Percentiles rank a stretch among this genome's conserved stretches.
Evolutionary conservation across 1,140 invertebrate genomes (phyloP).

Genomic region (Procambarus virginalis): DNA sequence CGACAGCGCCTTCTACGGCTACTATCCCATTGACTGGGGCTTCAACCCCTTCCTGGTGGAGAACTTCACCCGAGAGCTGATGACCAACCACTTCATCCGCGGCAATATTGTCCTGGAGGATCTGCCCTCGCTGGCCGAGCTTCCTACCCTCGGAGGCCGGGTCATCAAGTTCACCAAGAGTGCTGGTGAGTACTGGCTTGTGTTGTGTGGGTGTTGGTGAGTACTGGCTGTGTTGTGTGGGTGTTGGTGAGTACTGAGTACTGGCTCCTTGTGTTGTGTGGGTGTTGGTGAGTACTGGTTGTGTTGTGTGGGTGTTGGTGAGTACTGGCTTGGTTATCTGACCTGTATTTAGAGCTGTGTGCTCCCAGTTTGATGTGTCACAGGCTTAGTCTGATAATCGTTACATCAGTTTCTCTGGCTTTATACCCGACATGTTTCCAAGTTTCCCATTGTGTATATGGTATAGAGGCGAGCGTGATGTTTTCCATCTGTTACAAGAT

Average conservation of each 20-base stretch:
- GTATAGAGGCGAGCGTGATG: no score
- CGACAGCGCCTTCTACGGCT: constrained; percentile 80
- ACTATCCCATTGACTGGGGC: constrained; percentile 82
- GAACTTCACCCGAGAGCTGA: constrained; percentile 79
- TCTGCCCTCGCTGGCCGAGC: constrained; percentile 76
- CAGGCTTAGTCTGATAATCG: no score
- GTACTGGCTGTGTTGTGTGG: neutral
- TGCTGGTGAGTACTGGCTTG: constrained; percentile 41
- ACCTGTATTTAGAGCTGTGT: no score
- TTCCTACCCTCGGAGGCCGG: constrained; percentile 70
- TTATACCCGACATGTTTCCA: no score
- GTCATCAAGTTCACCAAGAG: constrained; percentile 56
- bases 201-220: neutral
- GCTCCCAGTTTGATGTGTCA: no score
- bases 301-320: no score
- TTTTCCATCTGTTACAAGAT: no score
- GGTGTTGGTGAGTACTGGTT: neutral
- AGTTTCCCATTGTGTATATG: no score
- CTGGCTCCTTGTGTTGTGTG: no score
- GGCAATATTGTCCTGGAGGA: constrained; percentile 78
- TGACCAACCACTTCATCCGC: constrained; percentile 79
- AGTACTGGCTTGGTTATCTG: no score
- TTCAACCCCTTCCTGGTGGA: constrained; percentile 82
- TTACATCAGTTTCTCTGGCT: no score
- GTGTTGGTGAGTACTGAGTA: no score